Percentiles rank a stretch among this genome's conserved stretches.
phyloP scores from a whole-genome alignment of 2,113 vertebrate species.

The Corythoichthys intestinalis region DNA sequence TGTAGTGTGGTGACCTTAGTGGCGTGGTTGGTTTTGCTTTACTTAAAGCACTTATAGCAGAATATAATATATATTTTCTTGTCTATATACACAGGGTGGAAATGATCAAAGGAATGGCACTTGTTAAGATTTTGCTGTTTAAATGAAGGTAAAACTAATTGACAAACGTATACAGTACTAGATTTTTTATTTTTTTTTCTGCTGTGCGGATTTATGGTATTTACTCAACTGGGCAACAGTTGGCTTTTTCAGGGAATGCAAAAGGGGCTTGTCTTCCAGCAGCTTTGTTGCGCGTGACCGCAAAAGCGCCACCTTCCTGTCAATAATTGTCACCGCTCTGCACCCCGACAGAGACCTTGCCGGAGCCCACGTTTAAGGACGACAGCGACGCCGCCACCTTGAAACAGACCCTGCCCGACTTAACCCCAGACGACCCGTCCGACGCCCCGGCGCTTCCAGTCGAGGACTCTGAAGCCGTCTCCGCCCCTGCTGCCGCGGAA shows the following conservation, averaged over 20 bases:
- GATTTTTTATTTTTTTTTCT: not conserved
- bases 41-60: constrained; percentile 8
- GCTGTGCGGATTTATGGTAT: too few relatives aligned
- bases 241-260: not conserved
- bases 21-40: constrained; percentile 24
- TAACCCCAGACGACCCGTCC: constrained; percentile 88
- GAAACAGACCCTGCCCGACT: constrained; percentile 91
- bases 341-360: constrained; percentile 73
- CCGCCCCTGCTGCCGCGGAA: constrained; percentile 44
- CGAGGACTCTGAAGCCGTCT: constrained; percentile 58
- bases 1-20: not conserved
- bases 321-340: not conserved
- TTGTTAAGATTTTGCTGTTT: constrained; percentile 66
- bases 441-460: constrained; percentile 80
- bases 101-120: constrained; percentile 54
- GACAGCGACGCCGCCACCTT: constrained; percentile 88
- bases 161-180: not conserved
- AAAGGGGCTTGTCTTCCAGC: not conserved
- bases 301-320: constrained; percentile 1
- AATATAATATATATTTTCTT: constrained; percentile 26
- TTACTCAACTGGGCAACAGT: not conserved
- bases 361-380: constrained; percentile 77
- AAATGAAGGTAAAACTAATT: constrained; percentile 59
- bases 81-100: constrained; percentile 64
- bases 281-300: not conserved